Conservation (phyloP, 2,113 vertebrate genomes). For the Hypocryptadius cinnamomeus region DNA sequence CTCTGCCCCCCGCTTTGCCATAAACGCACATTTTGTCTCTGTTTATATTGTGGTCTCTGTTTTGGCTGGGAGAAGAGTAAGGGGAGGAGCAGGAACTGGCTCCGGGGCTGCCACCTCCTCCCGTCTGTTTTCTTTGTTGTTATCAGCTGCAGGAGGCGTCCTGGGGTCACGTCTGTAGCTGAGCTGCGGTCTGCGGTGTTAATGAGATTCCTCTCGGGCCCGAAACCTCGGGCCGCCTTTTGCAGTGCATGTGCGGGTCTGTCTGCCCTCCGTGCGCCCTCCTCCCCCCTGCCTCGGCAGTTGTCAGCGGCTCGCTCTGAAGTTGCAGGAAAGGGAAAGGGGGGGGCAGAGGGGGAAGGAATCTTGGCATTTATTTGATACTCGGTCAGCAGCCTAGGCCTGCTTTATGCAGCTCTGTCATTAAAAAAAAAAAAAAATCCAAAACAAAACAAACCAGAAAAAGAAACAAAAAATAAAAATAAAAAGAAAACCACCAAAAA, state of each 20-base stretch:
- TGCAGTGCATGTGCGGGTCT: neutral
- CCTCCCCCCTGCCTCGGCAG: neutral
- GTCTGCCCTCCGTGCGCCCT: neutral
- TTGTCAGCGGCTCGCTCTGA: neutral
- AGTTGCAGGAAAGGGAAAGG: neutral
- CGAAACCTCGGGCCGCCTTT: neutral
- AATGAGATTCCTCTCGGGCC: neutral
- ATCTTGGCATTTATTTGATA: conserved; percentile 11
- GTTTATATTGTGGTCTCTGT: conserved; percentile 15
- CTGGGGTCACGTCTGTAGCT: neutral
- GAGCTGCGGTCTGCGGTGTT: neutral
- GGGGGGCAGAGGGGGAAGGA: neutral
- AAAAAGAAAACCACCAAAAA: neutral
- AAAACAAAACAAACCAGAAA: too few species aligned
- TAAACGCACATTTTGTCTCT: neutral
- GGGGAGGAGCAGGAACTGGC: conserved; percentile 36
- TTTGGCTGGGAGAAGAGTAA: neutral
- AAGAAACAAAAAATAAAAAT: neutral
- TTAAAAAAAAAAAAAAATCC: neutral
- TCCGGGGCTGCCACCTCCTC: neutral
- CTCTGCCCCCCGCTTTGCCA: neutral
- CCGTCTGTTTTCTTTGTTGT: neutral
- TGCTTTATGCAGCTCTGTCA: neutral
- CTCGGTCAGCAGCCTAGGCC: neutral
- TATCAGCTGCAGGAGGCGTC: neutral